Conservation (phyloP, 2,888 invertebrate species). For the Rhimphoctona megacephalus region DNA sequence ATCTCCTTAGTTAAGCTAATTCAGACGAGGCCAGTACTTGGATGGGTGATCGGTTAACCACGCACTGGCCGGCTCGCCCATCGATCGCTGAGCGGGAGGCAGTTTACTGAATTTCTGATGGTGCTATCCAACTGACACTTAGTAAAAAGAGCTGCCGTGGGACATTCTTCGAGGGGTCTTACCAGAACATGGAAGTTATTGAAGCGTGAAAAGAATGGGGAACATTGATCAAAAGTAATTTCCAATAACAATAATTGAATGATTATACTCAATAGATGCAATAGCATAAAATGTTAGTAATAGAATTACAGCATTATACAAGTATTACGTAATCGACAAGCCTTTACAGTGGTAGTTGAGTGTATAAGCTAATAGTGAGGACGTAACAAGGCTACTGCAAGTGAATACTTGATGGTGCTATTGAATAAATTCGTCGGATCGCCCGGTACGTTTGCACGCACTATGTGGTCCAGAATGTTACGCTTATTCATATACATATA, state of each 20-base stretch:
- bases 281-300: neutral
- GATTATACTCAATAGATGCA: neutral
- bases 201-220: neutral
- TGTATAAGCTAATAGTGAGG: slow-evolving; percentile 36
- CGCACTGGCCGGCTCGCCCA: too few relatives aligned
- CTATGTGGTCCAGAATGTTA: slow-evolving; percentile 49
- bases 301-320: neutral
- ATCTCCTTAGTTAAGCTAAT: neutral
- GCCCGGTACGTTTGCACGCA: slow-evolving; percentile 54
- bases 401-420: slow-evolving; percentile 51
- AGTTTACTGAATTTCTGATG: too few relatives aligned
- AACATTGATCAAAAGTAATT: neutral
- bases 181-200: neutral
- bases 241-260: neutral
- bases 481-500: slow-evolving; percentile 55
- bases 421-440: slow-evolving; percentile 76
- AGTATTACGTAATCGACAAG: slow-evolving; percentile 45
- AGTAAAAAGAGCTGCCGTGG: too few relatives aligned
- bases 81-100: too few relatives aligned
- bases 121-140: too few relatives aligned
- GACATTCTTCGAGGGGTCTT: neutral
- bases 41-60: too few relatives aligned
- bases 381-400: slow-evolving; percentile 47
- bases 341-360: slow-evolving; percentile 7
- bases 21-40: too few relatives aligned